A percentile compares a stretch with the other conserved stretches of the same genome.
These are phyloP conservation scores for Eucidaris tribuloides DNA, from an alignment of 35 echinoderm and acorn worm genomes.

Conservation along the genomic window DNA sequence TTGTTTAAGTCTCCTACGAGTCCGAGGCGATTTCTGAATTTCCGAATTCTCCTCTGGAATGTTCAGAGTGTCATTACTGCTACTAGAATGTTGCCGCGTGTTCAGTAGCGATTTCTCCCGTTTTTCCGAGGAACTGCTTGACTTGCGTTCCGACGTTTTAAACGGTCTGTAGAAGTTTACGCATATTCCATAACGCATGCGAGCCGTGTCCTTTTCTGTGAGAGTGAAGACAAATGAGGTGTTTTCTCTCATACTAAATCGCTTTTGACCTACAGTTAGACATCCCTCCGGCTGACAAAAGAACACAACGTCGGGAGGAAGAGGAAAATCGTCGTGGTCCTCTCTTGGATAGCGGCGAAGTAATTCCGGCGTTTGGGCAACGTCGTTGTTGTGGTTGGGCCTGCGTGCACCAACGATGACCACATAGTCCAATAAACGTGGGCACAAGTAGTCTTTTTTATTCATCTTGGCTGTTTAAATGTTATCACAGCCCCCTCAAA, in stretches of 20 bases:
- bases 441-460: conserved; percentile 78
- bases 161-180: conserved; percentile 98
- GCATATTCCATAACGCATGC: conserved; percentile 87
- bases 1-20: conserved; percentile 75
- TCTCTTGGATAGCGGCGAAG: conserved; percentile 75
- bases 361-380: conserved; percentile 91
- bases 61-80: conserved; percentile 85
- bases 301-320: conserved; percentile 92
- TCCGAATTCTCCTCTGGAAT: conserved; percentile 57
- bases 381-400: conserved; percentile 92
- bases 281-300: conserved; percentile 95
- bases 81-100: conserved; percentile 83
- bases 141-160: conserved; percentile 64
- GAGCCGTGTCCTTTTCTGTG: conserved; percentile 85
- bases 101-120: conserved; percentile 49
- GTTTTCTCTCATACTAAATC: conserved; percentile 70
- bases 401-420: conserved; percentile 80
- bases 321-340: conserved; percentile 78
- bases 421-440: conserved; percentile 86
- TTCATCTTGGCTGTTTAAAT: too few species aligned
- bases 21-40: conserved; percentile 62
- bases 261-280: conserved; percentile 77
- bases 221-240: conserved; percentile 96
- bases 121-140: conserved; percentile 33
- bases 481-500: too few species aligned